phyloP scores from a whole-genome alignment of 1,140 invertebrate species.

The Papilio machaon region DNA sequence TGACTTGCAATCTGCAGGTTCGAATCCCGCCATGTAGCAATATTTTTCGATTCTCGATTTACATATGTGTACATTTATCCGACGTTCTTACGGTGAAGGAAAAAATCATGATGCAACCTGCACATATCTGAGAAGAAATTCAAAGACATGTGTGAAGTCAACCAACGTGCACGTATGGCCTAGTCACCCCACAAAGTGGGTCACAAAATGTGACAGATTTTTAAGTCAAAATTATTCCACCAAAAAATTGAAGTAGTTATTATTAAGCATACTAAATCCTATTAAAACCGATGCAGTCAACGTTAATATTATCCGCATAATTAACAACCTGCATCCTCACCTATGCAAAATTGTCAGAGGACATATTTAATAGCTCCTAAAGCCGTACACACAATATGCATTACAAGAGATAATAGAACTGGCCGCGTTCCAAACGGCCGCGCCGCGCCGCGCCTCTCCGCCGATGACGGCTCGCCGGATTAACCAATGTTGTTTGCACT shows the following conservation, averaged over 20 bases:
- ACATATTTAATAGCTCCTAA: conserved; percentile 47
- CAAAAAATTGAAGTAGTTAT: neutral
- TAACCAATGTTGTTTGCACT: conserved; percentile 55
- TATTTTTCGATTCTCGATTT: too few species aligned
- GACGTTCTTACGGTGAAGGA: too few species aligned
- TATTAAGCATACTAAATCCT: neutral
- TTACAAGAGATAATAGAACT: conserved; percentile 61
- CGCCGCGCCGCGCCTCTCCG: conserved; percentile 45
- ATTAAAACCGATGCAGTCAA: neutral
- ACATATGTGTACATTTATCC: too few species aligned
- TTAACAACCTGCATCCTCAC: conserved; percentile 41
- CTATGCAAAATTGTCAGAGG: conserved; percentile 41
- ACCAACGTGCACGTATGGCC: too few species aligned
- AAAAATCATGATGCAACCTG: too few species aligned
- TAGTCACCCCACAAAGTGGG: too few species aligned
- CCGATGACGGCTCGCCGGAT: conserved; percentile 55
- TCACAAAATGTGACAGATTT: too few species aligned
- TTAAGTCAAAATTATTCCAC: neutral
- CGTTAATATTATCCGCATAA: conserved; percentile 31
- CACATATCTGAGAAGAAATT: too few species aligned
- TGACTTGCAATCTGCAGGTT: too few species aligned
- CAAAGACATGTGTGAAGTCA: too few species aligned
- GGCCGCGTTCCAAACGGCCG: conserved; percentile 60
- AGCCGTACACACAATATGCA: conserved; percentile 48
- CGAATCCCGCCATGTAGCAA: too few species aligned